These are phyloP conservation scores for Dryobotodes eremita DNA, from an alignment of 2,888 invertebrate species.

Conservation along the genomic window DNA sequence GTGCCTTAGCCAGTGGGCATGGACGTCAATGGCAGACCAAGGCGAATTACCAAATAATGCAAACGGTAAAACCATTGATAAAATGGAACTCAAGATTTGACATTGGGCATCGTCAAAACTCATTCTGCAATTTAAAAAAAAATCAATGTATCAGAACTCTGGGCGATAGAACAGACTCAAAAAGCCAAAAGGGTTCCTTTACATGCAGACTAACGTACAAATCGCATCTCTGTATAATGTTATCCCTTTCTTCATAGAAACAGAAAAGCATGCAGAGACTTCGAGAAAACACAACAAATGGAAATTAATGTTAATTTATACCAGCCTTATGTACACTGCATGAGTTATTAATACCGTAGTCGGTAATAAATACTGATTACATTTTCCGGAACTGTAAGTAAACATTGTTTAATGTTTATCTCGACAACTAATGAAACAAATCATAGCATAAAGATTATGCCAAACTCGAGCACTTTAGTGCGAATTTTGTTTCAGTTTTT, in stretches of 20 bases:
- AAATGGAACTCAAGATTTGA: not conserved
- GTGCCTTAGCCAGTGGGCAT: not conserved
- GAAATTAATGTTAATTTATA: constrained; percentile 32
- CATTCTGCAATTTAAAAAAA: constrained; percentile 8
- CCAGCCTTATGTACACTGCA: not conserved
- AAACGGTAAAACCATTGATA: not conserved
- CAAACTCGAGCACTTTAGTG: not conserved
- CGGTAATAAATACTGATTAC: not conserved
- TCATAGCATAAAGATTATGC: not conserved
- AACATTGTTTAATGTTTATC: constrained; percentile 17
- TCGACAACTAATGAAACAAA: constrained; percentile 1
- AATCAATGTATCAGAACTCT: not conserved
- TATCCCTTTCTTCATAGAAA: not conserved
- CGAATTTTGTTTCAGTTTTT: not conserved
- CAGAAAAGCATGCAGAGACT: not conserved
- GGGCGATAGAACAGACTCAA: not conserved
- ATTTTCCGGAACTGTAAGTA: constrained; percentile 18
- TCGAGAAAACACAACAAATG: constrained; percentile 15
- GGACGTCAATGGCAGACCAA: not conserved
- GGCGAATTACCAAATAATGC: not conserved
- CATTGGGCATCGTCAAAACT: not conserved
- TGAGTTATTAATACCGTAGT: constrained; percentile 11
- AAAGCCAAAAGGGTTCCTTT: not conserved
- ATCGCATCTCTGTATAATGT: too few relatives aligned
- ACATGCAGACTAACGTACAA: not conserved